Percentiles rank a stretch among this genome's conserved stretches.
These are phyloP conservation scores for Dromiciops gliroides DNA, from an alignment of 2,113 vertebrate genomes.

Conservation along the genomic window DNA sequence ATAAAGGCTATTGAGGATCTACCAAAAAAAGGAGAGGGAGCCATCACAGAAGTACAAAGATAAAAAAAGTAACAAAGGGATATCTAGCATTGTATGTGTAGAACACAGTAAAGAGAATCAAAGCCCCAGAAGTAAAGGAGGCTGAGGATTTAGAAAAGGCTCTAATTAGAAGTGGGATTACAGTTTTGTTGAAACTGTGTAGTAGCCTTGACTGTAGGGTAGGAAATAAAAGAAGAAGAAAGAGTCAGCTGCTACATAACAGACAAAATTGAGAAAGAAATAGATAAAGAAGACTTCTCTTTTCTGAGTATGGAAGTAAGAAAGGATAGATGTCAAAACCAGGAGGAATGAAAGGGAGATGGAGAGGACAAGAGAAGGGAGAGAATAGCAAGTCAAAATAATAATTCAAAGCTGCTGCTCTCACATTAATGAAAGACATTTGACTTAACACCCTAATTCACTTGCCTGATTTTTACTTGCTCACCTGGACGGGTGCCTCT, in stretches of 20 bases:
- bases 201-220: neutral
- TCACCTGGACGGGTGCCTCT: constrained; percentile 63
- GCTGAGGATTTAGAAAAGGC: neutral
- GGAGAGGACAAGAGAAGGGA: neutral
- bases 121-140: neutral
- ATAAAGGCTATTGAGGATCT: neutral
- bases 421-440: neutral
- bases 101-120: neutral
- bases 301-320: neutral
- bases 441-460: neutral
- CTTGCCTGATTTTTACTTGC: constrained; percentile 20
- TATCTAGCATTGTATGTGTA: neutral
- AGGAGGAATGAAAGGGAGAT: neutral
- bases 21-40: neutral
- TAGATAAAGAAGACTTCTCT: neutral
- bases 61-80: neutral
- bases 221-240: neutral
- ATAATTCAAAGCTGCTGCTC: neutral
- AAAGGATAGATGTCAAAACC: neutral
- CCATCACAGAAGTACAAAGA: neutral
- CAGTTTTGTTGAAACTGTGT: neutral
- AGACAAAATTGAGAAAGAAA: neutral
- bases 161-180: neutral
- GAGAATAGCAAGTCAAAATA: neutral
- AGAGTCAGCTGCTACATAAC: neutral